Percentiles rank a stretch among this genome's conserved stretches.
Evolutionary conservation across 1,140 invertebrate genomes (phyloP).

Genomic region (Pectinophora gossypiella): DNA sequence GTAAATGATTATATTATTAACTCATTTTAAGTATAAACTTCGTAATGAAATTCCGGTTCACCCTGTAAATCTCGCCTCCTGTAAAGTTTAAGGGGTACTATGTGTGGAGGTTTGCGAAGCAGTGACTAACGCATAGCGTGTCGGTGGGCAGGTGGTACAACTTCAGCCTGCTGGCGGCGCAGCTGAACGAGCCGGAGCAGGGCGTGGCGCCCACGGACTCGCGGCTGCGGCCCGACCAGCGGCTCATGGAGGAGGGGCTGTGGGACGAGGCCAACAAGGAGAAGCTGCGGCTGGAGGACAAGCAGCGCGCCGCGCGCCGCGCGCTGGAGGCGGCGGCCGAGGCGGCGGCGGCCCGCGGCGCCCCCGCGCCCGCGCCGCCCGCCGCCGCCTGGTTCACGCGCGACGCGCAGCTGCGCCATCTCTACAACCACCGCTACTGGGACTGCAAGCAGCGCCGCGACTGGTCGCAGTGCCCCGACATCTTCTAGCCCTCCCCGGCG

Average conservation of each 20-base stretch:
- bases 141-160: conserved; percentile 93
- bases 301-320: conserved; percentile 88
- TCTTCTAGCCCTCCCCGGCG: conserved; percentile 81
- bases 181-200: conserved; percentile 96
- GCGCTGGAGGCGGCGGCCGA: conserved; percentile 88
- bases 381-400: conserved; percentile 8
- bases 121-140: too few relatives aligned
- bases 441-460: conserved; percentile 90
- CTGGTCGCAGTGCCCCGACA: conserved; percentile 95
- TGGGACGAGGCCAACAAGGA: conserved; percentile 98
- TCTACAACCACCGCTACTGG: conserved; percentile 96
- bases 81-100: too few relatives aligned
- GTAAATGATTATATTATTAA: too few relatives aligned
- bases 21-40: too few relatives aligned
- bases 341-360: conserved; percentile 82
- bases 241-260: conserved; percentile 96
- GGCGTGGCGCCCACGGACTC: conserved; percentile 97
- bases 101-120: too few relatives aligned
- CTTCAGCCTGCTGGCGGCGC: conserved; percentile 95
- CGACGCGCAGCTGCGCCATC: conserved; percentile 81
- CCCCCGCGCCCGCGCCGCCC: conserved; percentile 68
- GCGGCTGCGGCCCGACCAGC: conserved; percentile 94
- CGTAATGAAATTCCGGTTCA: too few relatives aligned
- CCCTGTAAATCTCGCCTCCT: too few relatives aligned
- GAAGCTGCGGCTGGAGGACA: conserved; percentile 95